Base-by-base conservation (phyloP, 2,888 invertebrate species). In the Melangyna quadrimaculata region DNA sequence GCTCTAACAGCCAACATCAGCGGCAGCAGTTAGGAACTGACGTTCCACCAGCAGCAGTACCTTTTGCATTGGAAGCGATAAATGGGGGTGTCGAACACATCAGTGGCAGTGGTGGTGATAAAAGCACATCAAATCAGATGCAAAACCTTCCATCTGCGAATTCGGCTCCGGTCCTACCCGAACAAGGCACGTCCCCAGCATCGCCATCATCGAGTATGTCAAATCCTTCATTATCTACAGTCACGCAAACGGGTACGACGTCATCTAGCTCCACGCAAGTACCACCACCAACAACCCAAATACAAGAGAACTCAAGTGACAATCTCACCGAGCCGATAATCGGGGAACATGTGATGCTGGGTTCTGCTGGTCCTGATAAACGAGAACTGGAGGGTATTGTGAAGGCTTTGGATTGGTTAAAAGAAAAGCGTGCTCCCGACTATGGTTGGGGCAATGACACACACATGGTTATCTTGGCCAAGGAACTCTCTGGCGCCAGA, bases 381-480 rank as follows among this genome's bases (percentile, higher is more conserved):
- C 89, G 88, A 0, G 92, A 92, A 48, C 89, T 91, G 73, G 92
- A 92, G 43, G 91, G 92, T 0, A 92, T 92, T 19, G 87, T 92
- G 53, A 90, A 90, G 88, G 97, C 96, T 1, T 92, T 96, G 77
- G 94, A 95, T 88, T 97, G 96, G 94, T 92, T 97, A 24, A 93
- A 95, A 89, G 94, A 94, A 88, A 96, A 96, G 88, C 94, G 96
- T 27, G 95, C 95, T 88, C 93, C 94, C 3, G 95, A 96, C 90
- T 96, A 95, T 94, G 96, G 96, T 6, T 97, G 97, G 96, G 95
- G 95, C 43, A 96, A 96, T 88, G 96, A 97, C 89, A 97, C 97
- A 0, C 96, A 97, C 87, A 95, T 96, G 89, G 97, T 96, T 3
- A 94, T 97, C 90, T 93, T 97, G 51, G 96, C 97, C 37, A 93